Conservation (phyloP, 2,797 vertebrate genomes). For the Amblyraja radiata region DNA sequence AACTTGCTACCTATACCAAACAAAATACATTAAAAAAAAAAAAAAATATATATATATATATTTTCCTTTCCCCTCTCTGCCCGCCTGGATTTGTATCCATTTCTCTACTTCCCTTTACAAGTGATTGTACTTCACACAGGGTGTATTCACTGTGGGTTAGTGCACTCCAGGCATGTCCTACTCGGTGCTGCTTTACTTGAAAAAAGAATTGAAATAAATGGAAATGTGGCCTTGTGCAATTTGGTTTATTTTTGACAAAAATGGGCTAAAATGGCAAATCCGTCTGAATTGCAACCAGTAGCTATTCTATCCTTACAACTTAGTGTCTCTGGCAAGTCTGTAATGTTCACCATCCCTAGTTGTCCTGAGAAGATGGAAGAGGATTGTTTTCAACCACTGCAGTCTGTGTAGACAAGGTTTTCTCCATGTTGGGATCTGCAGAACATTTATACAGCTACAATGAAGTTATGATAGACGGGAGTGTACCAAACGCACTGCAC, state of each 20-base stretch:
- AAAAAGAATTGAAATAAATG: not conserved
- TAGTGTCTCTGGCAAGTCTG: not conserved
- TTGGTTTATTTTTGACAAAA: not conserved
- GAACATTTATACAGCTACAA: not conserved
- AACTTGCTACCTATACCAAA: not conserved
- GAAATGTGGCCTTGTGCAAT: not conserved
- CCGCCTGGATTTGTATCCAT: no score
- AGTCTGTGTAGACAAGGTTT: not conserved
- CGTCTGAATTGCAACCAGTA: no score
- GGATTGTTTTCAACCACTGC: not conserved
- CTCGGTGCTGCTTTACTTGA: not conserved
- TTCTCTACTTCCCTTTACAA: not conserved
- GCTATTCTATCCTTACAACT: not conserved
- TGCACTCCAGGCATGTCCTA: not conserved
- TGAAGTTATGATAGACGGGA: not conserved
- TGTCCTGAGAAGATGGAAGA: not conserved
- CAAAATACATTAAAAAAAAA: no score
- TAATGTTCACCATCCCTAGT: not conserved
- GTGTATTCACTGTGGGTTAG: not conserved
- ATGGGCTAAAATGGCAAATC: not conserved
- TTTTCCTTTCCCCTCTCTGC: not conserved
- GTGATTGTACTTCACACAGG: not conserved
- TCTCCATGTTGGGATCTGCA: not conserved
- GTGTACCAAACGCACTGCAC: no score
- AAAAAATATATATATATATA: not conserved